Base-by-base conservation (phyloP, 2,113 vertebrate species). In the Rattus rattus region DNA sequence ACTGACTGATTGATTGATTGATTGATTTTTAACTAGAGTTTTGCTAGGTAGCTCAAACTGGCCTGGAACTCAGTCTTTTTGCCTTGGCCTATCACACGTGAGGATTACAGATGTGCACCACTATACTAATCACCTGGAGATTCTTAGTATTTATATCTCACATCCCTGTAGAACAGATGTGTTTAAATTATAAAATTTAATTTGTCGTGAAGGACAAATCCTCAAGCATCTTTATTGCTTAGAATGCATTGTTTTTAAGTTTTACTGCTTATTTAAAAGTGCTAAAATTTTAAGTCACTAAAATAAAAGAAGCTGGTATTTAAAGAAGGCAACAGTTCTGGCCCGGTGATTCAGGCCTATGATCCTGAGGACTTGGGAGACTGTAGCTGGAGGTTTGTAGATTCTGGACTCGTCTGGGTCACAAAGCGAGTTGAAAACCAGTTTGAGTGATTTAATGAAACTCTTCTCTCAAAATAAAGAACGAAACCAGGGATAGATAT, bases 231-330 rank as follows among this genome's bases (percentile, higher is more conserved):
- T 95, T 88, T 79, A 36, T 79, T 83, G 43, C 43, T 28, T 70
- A n/a, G 6, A 83, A 88, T 20, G 7, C 79, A 52, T 30, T 77
- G 12, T 79, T 91, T 91, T 84, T 88, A 43, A 80, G n/a, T 90
- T 90, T 72, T 49, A 67, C 14, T 79, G 10, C 33, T 79, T 96
- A 39, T 43, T 43, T 43, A 49, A 76, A 43, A 86, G 30, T 92
- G 22, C 17, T 92, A 54, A 43, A 43, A 76, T 85, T 80, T 90
- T 59, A 86, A 96, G 92, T 4, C 39, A 95, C 28, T 65, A 94
- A 94, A 83, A 52, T n/a, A 77, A 65, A 73, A 33, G 22, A 94
- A 95, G 43, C 69, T 79, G 52, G 8, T 80, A 47, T 80, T 87
- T 87, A 79, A 79, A 84, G 39, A 93, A 84, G 33, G 70, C 47